These are phyloP conservation scores for Caenorhabditis brenneri DNA, from an alignment of 1,140 invertebrate genomes.

Conservation along the genomic window DNA sequence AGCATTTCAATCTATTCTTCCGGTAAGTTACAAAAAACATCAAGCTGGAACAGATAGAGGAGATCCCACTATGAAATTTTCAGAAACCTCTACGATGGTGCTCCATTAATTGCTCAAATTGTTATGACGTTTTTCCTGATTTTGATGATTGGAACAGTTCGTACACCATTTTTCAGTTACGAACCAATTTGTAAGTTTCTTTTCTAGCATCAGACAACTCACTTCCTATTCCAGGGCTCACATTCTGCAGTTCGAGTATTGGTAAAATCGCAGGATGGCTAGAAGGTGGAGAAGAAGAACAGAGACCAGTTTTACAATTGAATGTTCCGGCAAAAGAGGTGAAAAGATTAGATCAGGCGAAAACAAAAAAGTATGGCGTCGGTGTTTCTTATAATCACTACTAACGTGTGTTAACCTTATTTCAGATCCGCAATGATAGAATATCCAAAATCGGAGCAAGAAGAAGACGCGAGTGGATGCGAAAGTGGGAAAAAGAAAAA, in stretches of 20 bases:
- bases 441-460: slow-evolving; percentile 34
- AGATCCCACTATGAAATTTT: neutral
- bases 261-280: slow-evolving; percentile 10
- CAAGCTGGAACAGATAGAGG: neutral
- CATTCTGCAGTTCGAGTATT: slow-evolving; percentile 24
- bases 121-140: slow-evolving; percentile 7
- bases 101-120: slow-evolving; percentile 16
- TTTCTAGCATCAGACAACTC: too few relatives aligned
- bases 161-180: slow-evolving; percentile 28
- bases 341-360: slow-evolving; percentile 26
- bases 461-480: neutral
- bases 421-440: slow-evolving; percentile 21
- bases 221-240: neutral
- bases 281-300: neutral
- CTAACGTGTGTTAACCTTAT: neutral
- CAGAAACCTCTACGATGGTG: slow-evolving; percentile 26
- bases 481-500: slow-evolving; percentile 31
- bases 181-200: neutral
- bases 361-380: slow-evolving; percentile 3
- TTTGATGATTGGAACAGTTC: slow-evolving; percentile 1
- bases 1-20: neutral
- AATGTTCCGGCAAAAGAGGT: neutral
- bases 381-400: neutral
- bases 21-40: neutral
- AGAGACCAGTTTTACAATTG: neutral